Evolutionary conservation across 30 jellyfish, hydroid and myxozoan genomes (phyloP).

Genomic region (Chrysaora quinquecirrha): DNA sequence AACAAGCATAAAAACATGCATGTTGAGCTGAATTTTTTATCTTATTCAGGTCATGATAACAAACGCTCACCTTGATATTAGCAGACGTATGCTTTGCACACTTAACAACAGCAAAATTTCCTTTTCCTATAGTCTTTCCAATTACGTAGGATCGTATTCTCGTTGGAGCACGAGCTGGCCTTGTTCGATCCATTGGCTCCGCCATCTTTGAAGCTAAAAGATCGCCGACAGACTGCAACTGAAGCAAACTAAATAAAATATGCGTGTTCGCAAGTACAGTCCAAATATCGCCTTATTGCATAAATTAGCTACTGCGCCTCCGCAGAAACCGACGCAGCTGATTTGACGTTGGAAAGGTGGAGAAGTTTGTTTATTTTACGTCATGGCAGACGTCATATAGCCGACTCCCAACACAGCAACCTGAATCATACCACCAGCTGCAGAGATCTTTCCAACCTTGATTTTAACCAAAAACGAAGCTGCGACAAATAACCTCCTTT

Average conservation of each 20-base stretch:
- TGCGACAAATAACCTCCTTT: no score
- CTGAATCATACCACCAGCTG: no score
- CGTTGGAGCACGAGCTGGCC: conserved; percentile 74
- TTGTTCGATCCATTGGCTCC: conserved; percentile 59
- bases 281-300: conserved; percentile 4
- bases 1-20: neutral
- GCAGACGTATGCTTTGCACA: conserved; percentile 92
- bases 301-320: neutral
- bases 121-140: conserved; percentile 94
- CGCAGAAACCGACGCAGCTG: no score
- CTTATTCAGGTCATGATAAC: neutral
- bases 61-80: conserved; percentile 62
- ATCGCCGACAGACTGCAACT: conserved; percentile 15
- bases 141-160: conserved; percentile 79
- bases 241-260: conserved; percentile 59
- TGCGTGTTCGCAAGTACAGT: conserved; percentile 51
- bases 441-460: no score
- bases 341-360: no score
- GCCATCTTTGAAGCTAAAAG: conserved; percentile 78
- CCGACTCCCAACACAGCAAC: no score
- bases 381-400: no score
- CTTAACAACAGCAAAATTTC: conserved; percentile 97
- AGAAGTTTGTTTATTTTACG: no score
- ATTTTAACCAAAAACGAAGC: no score
- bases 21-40: neutral